Evolutionary conservation across 2,797 vertebrate species (phyloP), one percentile per base, ranked within the genome.

Genomic region (Myiotriccus ornatus): DNA sequence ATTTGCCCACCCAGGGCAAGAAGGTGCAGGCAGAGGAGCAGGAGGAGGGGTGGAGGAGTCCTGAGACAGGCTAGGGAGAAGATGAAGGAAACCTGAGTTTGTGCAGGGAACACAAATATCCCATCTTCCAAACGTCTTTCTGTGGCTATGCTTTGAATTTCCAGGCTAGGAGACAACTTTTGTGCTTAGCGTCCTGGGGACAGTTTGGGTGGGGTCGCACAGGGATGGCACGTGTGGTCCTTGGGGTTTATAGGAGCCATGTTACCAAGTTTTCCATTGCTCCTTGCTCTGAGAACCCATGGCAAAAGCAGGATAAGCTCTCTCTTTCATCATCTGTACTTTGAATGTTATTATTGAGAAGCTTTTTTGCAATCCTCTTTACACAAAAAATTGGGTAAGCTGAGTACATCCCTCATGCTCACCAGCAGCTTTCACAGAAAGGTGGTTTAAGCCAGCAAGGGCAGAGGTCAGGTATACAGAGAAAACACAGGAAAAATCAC

Each of bases 321-420:
- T 77, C 47, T 91, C 87, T 96, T 96, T 95, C 95, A 74, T 93
- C 92, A 96, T 93, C 64, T 95, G 96, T 85, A 95, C 95, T 96
- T 96, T 97, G 95, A 96, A 90, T 84, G 84, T 32, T 87, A 57
- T 74, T 87, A 87, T 84, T 94, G 81, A 89, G 87, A 90, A 90
- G 81, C 44, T 34, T 95, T 92, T 95, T 95, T 96, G 93, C 92
- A 97, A 97, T 94, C 93, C 64, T 96, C 90, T 96, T 97, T 96
- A 94, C 94, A 96, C 95, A 96, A 87, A 93, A 89, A 53, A 90
- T 95, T 97, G 78, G 93, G 95, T 92, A 97, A 97, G 88, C 78
- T 82, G 39, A 90, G 80, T 78, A 89, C 85, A 78, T 91, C 77
- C 37, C 28, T 60, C 24, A 7, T 44, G 52, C 30, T 88, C 39